Evolutionary conservation across 1,140 invertebrate genomes (phyloP), one percentile per base, ranked within the genome.

Genomic region (Homarus americanus): DNA sequence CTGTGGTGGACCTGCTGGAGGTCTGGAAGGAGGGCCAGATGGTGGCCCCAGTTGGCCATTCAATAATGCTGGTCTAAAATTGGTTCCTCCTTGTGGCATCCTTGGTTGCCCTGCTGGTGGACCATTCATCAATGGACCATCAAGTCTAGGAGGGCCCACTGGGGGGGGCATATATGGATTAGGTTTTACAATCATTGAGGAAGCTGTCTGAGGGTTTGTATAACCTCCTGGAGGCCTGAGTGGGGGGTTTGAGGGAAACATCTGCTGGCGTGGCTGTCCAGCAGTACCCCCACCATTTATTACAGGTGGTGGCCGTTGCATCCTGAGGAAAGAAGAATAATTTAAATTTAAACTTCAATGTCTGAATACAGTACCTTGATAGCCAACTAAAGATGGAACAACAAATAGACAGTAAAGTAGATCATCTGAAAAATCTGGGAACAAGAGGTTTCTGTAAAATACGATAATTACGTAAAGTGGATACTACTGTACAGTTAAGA

Each of bases 221-320:
- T 36, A 41, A 24, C 63, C 49, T 28, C 69, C 38, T 40, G 80
- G 80, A 28, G 88, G 80, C 44, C 79, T 44, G 12, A 72, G 17
- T 73, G 66, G 80, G 28, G 79, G 66, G 17, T 1, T 34, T 28
- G 17, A 32, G 12, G 53, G 88, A 38, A 82, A 76, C 20, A 36
- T 28, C 15, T 66, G 80, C 0, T 75, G 72, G 3, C 40, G 66
- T 66, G 17, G 49, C 5, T 34, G 84, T 34, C 49, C 69, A 1
- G 69, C 53, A 44, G 34, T 28, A 32, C 87, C 88, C 80, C 73
- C 88, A 63, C 88, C 87, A 78, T 90, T 90, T 44, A 90, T 63
- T 66, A 66, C 40, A 84, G 79, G 72, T 5, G 72, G 82, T 84
- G 88, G 88, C 34, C 66, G 88, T 36, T 90, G 80, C 88, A 90